These are phyloP conservation scores for Tetramorium parvispinum DNA, from an alignment of 1,140 invertebrate genomes.

Conservation along the genomic window DNA sequence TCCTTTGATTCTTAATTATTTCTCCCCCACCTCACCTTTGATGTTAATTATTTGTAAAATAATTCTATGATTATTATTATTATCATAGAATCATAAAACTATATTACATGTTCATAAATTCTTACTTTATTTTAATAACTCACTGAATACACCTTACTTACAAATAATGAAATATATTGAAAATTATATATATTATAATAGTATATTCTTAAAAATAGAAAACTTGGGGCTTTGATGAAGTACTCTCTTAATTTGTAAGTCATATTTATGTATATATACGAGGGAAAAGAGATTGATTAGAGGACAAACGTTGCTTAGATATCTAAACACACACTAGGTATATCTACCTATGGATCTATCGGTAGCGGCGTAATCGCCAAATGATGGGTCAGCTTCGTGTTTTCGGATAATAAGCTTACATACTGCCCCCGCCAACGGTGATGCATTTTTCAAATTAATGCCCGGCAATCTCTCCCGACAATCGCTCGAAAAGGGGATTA, in stretches of 20 bases:
- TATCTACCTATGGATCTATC: slow-evolving; percentile 47
- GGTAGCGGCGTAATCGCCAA: slow-evolving; percentile 52
- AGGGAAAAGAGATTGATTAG: slow-evolving; percentile 20
- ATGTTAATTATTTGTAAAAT: too few relatives aligned
- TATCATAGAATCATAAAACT: not conserved
- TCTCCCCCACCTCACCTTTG: too few relatives aligned
- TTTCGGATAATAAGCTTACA: slow-evolving; percentile 64
- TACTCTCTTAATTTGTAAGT: not conserved
- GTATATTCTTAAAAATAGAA: not conserved
- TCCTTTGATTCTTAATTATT: too few relatives aligned
- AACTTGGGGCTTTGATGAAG: not conserved
- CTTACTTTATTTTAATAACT: not conserved
- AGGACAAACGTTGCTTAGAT: slow-evolving; percentile 6
- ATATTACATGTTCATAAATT: not conserved
- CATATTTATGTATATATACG: too few relatives aligned
- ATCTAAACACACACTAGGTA: not conserved
- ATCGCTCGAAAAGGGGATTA: slow-evolving; percentile 76
- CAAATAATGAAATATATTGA: not conserved
- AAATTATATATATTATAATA: too few relatives aligned
- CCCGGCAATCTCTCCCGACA: slow-evolving; percentile 69
- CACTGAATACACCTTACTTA: not conserved
- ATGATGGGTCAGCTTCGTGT: slow-evolving; percentile 51
- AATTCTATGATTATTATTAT: too few relatives aligned
- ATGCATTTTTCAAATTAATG: slow-evolving; percentile 77
- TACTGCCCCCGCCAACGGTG: slow-evolving; percentile 44